Evolutionary conservation across 2,797 vertebrate genomes (phyloP).

Genomic region (Manis javanica): DNA sequence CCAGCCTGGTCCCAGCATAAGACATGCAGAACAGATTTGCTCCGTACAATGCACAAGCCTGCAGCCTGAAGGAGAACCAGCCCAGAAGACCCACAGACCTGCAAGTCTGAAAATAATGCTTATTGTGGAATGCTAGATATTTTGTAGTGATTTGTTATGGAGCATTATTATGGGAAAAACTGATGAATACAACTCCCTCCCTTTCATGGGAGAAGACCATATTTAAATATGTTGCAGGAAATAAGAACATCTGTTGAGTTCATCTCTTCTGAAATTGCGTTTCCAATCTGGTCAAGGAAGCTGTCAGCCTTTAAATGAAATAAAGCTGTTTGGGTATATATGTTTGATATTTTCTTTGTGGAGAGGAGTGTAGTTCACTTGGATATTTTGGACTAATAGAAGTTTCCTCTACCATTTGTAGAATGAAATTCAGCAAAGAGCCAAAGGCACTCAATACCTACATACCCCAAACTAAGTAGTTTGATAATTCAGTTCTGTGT

Average conservation of each 20-base stretch:
- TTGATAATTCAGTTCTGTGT: not conserved
- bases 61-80: not conserved
- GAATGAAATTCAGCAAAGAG: not conserved
- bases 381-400: not conserved
- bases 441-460: not conserved
- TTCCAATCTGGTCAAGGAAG: not conserved
- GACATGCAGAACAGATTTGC: not conserved
- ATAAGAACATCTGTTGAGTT: not conserved
- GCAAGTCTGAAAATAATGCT: not conserved
- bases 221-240: not conserved
- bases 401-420: not conserved
- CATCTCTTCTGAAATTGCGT: not conserved
- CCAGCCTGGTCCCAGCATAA: not conserved
- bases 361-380: not conserved
- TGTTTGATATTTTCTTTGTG: not conserved
- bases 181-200: not conserved
- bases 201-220: not conserved
- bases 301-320: conserved; percentile 39
- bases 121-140: not conserved
- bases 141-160: not conserved
- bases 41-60: not conserved
- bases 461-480: not conserved
- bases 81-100: not conserved
- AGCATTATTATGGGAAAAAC: not conserved
- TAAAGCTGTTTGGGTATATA: not conserved